Percentiles rank a stretch among this genome's conserved stretches.
Evolutionary conservation across 2,888 invertebrate species (phyloP).

Genomic region (Melieria picta): DNA sequence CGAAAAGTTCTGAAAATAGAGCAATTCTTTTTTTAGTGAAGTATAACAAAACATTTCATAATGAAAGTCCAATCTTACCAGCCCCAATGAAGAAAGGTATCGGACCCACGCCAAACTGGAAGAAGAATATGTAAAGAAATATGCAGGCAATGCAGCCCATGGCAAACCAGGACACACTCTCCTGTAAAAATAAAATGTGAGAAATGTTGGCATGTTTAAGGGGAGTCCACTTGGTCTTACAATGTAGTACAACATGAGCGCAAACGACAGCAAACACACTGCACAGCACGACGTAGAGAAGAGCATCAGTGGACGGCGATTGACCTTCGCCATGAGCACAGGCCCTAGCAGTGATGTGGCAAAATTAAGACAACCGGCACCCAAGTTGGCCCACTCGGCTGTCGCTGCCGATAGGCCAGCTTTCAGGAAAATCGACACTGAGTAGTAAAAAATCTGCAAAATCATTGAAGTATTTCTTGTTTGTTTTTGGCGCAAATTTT

Average conservation of each 20-base stretch:
- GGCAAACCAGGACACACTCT: constrained; percentile 74
- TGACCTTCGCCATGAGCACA: constrained; percentile 72
- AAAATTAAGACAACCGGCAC: constrained; percentile 78
- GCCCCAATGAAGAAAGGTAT: constrained; percentile 88
- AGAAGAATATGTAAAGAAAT: constrained; percentile 79
- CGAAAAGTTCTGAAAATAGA: constrained; percentile 75
- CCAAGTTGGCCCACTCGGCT: constrained; percentile 80
- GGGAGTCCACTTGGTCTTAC: constrained; percentile 66
- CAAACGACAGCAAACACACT: constrained; percentile 71
- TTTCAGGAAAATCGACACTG: constrained; percentile 77
- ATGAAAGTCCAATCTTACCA: constrained; percentile 65
- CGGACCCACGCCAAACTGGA: constrained; percentile 85
- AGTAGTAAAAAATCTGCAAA: constrained; percentile 78
- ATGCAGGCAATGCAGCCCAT: constrained; percentile 77
- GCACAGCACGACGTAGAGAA: constrained; percentile 71
- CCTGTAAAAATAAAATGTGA: constrained; percentile 67
- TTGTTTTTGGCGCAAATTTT: not conserved
- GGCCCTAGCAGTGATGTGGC: constrained; percentile 74
- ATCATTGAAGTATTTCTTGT: not conserved
- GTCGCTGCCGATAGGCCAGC: constrained; percentile 73
- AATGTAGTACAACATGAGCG: constrained; percentile 72
- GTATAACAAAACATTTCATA: constrained; percentile 42
- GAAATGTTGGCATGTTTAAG: not conserved
- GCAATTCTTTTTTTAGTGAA: constrained; percentile 37
- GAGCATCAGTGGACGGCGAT: constrained; percentile 75